Evolutionary conservation across 2,888 invertebrate genomes (phyloP), one percentile per base, ranked within the genome.

Genomic region (Epinotia brunnichana): DNA sequence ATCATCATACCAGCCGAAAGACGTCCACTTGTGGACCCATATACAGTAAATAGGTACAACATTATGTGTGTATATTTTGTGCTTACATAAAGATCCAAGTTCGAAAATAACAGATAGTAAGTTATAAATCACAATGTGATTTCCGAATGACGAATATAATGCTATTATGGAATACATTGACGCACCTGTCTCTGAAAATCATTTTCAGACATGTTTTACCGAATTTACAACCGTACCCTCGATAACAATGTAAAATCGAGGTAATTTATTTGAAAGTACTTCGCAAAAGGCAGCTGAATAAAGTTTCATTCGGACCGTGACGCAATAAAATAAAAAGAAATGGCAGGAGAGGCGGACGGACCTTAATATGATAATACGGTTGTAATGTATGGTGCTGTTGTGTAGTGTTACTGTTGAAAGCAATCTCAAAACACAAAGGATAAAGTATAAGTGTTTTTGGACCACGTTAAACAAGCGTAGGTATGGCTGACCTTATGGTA

Each of bases 211-310:
- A 59, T 62, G 60, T 68, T 63, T 62, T 59, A 51, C 51, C 51
- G 57, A 73, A 73, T 73, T 59, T 69, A 73, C 57, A 69, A 57
- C 57, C 51, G 39, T 57, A 67, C 68, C 68, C 62, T 63, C 68
- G 44, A 69, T 73, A 73, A 68, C 73, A 73, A 68, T 69, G 73
- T 73, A 73, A 73, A 73, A 73, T 68, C 19, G 62, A 63, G 62
- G 68, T 59, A 57, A 73, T 73, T 63, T 73, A 73, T 73, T 57
- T 62, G 39, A 61, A 69, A 73, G 56, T 57, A 63, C 63, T 41
- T 68, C 48, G 63, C 57, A 69, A 73, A 62, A 57, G 62, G 73
- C 51, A 44, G 53, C 48, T 57, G 72, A 53, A 63, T 69, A 72
- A 56, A 69, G 73, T 73, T 73, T 59, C 53, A 73, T 68, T 73